These are phyloP conservation scores for Microcaecilia unicolor DNA, from an alignment of 2,797 vertebrate genomes.

Conservation along the genomic window DNA sequence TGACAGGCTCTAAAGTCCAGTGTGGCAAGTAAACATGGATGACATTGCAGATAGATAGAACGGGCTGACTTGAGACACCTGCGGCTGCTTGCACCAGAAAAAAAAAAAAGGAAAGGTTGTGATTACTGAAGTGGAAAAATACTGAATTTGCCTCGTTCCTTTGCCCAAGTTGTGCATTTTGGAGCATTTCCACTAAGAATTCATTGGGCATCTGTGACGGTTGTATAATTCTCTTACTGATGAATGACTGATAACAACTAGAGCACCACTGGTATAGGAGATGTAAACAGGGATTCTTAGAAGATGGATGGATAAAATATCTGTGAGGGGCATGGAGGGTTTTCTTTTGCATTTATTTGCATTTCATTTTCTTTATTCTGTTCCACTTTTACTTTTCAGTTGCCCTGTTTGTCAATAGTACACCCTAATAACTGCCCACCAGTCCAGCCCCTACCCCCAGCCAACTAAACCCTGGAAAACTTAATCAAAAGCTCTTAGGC, in stretches of 20 bases:
- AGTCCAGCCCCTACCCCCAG: too few relatives aligned
- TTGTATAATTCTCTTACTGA: constrained; percentile 7
- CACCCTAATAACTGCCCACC: too few relatives aligned
- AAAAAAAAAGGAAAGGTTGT: constrained; percentile 52
- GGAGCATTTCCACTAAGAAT: constrained; percentile 48
- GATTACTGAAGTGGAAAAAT: constrained; percentile 65
- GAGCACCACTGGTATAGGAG: fast-evolving
- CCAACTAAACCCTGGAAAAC: too few relatives aligned
- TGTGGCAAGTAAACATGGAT: constrained; percentile 68
- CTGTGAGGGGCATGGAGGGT: too few relatives aligned
- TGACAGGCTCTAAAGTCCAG: constrained; percentile 71
- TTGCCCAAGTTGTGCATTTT: constrained; percentile 45
- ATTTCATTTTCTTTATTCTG: too few relatives aligned
- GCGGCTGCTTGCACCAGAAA: constrained; percentile 65
- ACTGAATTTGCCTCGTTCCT: constrained; percentile 63
- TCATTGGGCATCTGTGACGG: constrained; percentile 17
- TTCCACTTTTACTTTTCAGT: too few relatives aligned
- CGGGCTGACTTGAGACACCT: constrained; percentile 67
- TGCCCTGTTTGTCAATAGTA: too few relatives aligned
- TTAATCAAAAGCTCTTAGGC: too few relatives aligned
- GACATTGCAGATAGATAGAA: constrained; percentile 56
- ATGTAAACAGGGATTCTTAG: too few relatives aligned
- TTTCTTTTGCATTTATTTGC: too few relatives aligned
- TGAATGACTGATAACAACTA: not conserved
- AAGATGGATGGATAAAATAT: too few relatives aligned